Evolutionary conservation across 2,888 invertebrate species (phyloP).

Genomic region (Epirrita christyi): DNA sequence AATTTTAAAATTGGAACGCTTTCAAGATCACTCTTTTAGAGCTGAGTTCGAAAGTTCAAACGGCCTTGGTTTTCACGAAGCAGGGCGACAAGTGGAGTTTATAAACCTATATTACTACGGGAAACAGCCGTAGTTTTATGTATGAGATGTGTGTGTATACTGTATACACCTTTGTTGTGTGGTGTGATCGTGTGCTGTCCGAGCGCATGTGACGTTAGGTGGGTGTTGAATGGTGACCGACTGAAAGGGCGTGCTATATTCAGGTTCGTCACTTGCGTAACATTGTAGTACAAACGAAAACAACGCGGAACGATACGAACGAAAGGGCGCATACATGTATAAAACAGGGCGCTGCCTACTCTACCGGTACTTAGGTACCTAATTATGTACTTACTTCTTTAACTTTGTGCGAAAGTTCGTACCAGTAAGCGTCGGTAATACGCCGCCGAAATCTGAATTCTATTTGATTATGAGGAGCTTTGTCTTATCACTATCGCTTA

Average conservation of each 20-base stretch:
- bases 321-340: slow-evolving; percentile 3
- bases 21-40: too few species aligned
- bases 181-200: slow-evolving; percentile 36
- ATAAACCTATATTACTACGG: too few species aligned
- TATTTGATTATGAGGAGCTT: neutral
- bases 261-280: slow-evolving; percentile 55
- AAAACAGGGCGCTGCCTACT: neutral
- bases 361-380: neutral
- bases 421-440: neutral
- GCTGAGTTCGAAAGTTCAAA: too few species aligned
- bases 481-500: neutral
- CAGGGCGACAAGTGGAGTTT: too few species aligned
- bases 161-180: neutral
- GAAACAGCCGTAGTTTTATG: too few species aligned
- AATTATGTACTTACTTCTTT: too few species aligned
- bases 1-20: too few species aligned
- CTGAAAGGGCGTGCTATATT: slow-evolving; percentile 62
- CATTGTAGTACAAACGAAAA: slow-evolving; percentile 59
- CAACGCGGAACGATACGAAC: slow-evolving; percentile 54
- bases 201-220: slow-evolving; percentile 52
- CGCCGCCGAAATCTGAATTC: neutral
- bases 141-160: neutral
- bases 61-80: too few species aligned
- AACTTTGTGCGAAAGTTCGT: neutral
- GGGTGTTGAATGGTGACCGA: slow-evolving; percentile 47